phyloP scores from a whole-genome alignment of 2,888 invertebrate species.

The Thalpophila matura region DNA sequence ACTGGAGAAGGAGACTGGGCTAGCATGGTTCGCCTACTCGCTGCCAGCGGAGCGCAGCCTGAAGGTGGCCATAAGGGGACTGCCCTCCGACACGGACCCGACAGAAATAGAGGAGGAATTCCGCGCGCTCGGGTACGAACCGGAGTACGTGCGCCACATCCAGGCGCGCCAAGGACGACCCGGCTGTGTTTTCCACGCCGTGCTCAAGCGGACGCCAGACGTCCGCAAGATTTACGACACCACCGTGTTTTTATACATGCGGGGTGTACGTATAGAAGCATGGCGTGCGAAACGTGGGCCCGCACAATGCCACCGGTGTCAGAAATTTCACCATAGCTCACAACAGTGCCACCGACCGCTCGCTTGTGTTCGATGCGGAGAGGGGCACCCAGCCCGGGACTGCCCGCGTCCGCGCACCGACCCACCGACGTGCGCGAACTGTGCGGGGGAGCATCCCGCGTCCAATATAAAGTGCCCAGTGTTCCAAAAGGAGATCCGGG shows the following conservation, averaged over 20 bases:
- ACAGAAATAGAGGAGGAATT: constrained; percentile 13
- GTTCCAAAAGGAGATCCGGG: constrained; percentile 11
- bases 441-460: constrained; percentile 40
- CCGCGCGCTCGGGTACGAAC: background rate
- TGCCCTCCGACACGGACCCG: background rate
- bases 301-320: constrained; percentile 59
- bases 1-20: background rate
- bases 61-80: background rate
- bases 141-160: constrained; percentile 5
- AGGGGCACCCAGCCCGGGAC: background rate
- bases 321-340: constrained; percentile 44
- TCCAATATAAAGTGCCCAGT: constrained; percentile 43
- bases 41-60: background rate
- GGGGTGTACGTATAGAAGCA: constrained; percentile 45
- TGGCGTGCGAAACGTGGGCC: constrained; percentile 48
- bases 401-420: background rate
- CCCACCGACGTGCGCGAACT: constrained; percentile 46
- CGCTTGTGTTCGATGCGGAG: background rate
- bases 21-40: constrained; percentile 1
- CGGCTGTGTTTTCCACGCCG: constrained; percentile 16
- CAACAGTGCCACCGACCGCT: background rate
- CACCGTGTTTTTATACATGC: constrained; percentile 25
- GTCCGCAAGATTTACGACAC: background rate
- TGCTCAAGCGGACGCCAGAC: background rate
- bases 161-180: background rate